Evolutionary conservation across 1,140 invertebrate species (phyloP), one percentile per base, ranked within the genome.

Genomic region (Achatina immaculata): DNA sequence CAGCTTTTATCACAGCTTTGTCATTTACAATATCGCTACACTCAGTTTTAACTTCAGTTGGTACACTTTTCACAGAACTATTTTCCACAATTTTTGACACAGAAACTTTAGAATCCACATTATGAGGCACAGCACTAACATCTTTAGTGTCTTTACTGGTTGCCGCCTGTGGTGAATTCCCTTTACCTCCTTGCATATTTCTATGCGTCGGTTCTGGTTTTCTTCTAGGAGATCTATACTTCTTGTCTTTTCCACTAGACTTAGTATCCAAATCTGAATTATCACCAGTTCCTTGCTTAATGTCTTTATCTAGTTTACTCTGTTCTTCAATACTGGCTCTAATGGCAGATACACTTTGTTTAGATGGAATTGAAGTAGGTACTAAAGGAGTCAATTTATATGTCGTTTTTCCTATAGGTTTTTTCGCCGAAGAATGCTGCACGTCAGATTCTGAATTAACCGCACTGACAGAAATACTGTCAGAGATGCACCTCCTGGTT

Each of bases 171-270:
- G 45, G 45, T 45, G 40, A 38, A 48, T 42, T 43, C 36, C 48
- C 58, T 58, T 80, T 80, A 43, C 21, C 51, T 40, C 48, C 68
- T 80, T 80, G 78, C 78, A 80, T 80, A 51, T 21, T 72, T 69
- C 48, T 80, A 19, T 80, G 71, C 2, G 28, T 11, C 11, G 42
- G 31, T 1, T 80, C 78, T 31, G 36, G 7, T 31, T 72, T 80
- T 58, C 78, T 48, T 9, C 62, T 42, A 38, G 78, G 78, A 38
- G 78, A 80, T 58, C 24, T 9, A 51, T 9, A 36, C 65, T 78
- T 78, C 36, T 48, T 78, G 7, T n/a, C 62, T 45, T 68, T 66
- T n/a, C 55, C 74, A 76, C 43, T 9, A 31, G 38, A 62, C 34
- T 38, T 76, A 40, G 31, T 58, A 76, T 62, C 74, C n/a, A 76